These are phyloP conservation scores for Epistrophe grossulariae DNA, from an alignment of 2,888 invertebrate genomes.

Conservation along the genomic window DNA sequence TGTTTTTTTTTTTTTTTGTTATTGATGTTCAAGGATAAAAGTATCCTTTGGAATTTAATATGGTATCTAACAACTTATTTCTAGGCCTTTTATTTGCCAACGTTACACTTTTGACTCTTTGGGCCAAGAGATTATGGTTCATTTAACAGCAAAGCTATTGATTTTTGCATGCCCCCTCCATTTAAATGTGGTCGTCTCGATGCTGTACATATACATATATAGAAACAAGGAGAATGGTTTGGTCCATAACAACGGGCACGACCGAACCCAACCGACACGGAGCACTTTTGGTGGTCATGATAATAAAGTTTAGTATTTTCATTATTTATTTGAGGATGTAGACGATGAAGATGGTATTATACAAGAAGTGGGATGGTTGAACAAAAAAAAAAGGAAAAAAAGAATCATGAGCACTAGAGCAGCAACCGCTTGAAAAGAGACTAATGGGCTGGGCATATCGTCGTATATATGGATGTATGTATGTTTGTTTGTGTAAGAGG, in stretches of 20 bases:
- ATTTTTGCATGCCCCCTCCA: conserved; percentile 37
- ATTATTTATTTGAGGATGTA: conserved; percentile 55
- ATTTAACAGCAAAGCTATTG: conserved; percentile 57
- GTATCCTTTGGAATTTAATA: conserved; percentile 28
- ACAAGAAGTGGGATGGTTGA: not conserved
- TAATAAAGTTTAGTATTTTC: conserved; percentile 70
- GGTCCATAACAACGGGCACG: not conserved
- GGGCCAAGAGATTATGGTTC: conserved; percentile 51
- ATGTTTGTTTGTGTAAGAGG: no score
- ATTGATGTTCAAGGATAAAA: conserved; percentile 17
- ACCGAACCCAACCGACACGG: not conserved
- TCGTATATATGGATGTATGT: no score
- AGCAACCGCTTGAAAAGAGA: conserved; percentile 30
- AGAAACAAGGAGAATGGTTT: not conserved
- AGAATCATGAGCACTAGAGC: not conserved
- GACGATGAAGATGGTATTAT: conserved; percentile 11
- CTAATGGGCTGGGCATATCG: conserved; percentile 49
- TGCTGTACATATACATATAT: no score
- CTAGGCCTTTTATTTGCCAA: conserved; percentile 26
- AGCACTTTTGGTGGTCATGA: conserved; percentile 59
- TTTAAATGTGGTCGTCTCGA: no score
- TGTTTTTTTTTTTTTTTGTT: not conserved
- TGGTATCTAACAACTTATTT: conserved; percentile 24
- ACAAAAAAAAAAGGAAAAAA: not conserved
- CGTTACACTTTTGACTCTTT: conserved; percentile 48